Evolutionary conservation across 2,113 vertebrate genomes (phyloP).

Genomic region (Osmerus mordax): DNA sequence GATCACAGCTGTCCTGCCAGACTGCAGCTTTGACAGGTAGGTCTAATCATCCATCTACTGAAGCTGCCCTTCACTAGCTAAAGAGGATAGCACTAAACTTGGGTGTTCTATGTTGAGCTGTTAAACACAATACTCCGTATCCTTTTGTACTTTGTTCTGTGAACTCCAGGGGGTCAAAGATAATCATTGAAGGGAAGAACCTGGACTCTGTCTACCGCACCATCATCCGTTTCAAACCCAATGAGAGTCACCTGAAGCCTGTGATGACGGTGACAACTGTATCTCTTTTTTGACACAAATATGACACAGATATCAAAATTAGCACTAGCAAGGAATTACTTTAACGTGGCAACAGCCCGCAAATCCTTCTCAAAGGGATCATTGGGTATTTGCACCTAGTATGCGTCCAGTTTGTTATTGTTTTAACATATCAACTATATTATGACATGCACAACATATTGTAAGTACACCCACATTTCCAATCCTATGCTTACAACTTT

Average conservation of each 20-base stretch:
- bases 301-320: no score
- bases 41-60: background rate
- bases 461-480: background rate
- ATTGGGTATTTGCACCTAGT: background rate
- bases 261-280: conserved; percentile 62
- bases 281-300: no score
- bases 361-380: no score
- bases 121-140: background rate
- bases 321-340: no score
- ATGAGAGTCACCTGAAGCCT: conserved; percentile 72
- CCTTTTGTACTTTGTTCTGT: conserved; percentile 5
- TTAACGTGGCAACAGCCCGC: no score
- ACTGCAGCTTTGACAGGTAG: conserved; percentile 82
- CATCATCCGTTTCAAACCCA: conserved; percentile 75
- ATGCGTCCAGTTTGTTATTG: background rate
- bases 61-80: background rate
- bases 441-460: no score
- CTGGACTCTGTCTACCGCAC: conserved; percentile 82
- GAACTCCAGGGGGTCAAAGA: conserved; percentile 75
- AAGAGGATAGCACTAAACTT: background rate
- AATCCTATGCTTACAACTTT: background rate
- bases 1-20: conserved; percentile 73
- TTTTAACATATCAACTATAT: background rate
- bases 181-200: conserved; percentile 81
- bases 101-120: background rate